These are phyloP conservation scores for Eurytoma adleriae DNA, from an alignment of 2,888 invertebrate species.

Conservation along the genomic window DNA sequence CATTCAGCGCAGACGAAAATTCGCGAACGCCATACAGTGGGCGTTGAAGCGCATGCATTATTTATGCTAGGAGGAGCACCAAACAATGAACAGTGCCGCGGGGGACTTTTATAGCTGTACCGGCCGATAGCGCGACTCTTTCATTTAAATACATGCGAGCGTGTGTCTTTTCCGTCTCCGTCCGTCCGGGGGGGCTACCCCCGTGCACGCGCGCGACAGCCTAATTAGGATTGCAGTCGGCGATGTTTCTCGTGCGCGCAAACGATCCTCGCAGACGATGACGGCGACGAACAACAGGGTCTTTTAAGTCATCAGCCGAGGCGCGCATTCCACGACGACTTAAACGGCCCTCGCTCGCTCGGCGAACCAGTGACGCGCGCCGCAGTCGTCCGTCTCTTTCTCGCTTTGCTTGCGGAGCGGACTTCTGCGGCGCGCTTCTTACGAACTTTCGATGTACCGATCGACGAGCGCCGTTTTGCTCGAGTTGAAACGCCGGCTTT, in stretches of 20 bases:
- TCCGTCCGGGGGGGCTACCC: background rate
- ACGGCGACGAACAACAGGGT: conserved; percentile 59
- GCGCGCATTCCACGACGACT: conserved; percentile 60
- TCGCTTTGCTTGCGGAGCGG: conserved; percentile 24
- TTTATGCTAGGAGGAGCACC: background rate
- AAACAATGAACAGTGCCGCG: background rate
- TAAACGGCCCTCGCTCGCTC: conserved; percentile 48
- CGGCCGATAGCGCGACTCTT: conserved; percentile 12
- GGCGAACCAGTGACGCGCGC: conserved; percentile 29
- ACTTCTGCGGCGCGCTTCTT: conserved; percentile 25
- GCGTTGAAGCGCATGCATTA: too few species aligned
- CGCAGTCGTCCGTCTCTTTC: conserved; percentile 1
- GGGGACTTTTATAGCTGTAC: conserved; percentile 3
- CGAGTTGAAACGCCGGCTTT: too few species aligned
- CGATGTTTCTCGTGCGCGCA: conserved; percentile 31
- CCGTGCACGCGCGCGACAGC: conserved; percentile 14
- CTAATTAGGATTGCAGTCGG: conserved; percentile 54
- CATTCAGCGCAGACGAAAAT: too few species aligned
- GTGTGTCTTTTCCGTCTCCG: background rate
- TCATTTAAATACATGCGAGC: conserved; percentile 22
- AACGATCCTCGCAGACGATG: conserved; percentile 28
- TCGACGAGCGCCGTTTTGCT: too few species aligned
- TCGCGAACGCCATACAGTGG: too few species aligned
- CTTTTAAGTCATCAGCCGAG: conserved; percentile 62
- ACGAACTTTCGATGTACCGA: conserved; percentile 26